Base-by-base conservation (phyloP, 2,888 invertebrate genomes). In the Chymomyza caudatula region DNA sequence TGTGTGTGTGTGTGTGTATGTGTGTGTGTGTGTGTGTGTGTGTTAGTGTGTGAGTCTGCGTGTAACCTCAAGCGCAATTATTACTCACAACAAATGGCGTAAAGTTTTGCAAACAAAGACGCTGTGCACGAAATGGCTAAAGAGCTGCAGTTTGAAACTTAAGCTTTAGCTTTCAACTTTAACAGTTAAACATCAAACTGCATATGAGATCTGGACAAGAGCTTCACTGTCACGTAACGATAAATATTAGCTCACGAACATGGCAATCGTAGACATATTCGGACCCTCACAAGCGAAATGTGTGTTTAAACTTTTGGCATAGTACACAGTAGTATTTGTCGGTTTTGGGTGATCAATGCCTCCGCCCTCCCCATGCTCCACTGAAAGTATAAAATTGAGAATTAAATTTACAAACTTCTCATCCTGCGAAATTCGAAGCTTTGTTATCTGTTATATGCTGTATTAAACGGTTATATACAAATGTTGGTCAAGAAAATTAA, bases 41-140 rank as follows among this genome's bases (percentile, higher is more conserved):
- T 69, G 51, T 51, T n/a, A n/a, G 22, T 51, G 51, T 51, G 51
- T 51, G 51, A 6, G n/a, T 1, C n/a, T 17, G 11, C 17, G 63
- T 53, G 47, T 66, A 70, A 74, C 74, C 76, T 42, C 77, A 29
- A 69, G 69, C 67, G 70, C 67, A 79, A 80, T 85, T 79, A 85
- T 76, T 77, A 75, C 80, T 77, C 72, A 65, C 72, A 76, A 69
- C 66, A 76, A 79, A 83, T 74, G 71, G 69, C 60, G 57, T 23
- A 69, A 69, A 69, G 72, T 70, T 61, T 29, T 57, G 53, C 58
- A 25, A 58, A 58, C 42, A 44, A 71, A 8, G 29, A 11, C 29
- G 11, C 29, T 37, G 11, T 11, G 29, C 29, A 11, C 29, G 11
- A 37, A 37, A 37, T 37, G 29, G 11, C 29, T 8, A 8, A 13